Evolutionary conservation across 2,797 vertebrate species (phyloP), one percentile per base, ranked within the genome.

Genomic region (Pseudomugil tenellus): DNA sequence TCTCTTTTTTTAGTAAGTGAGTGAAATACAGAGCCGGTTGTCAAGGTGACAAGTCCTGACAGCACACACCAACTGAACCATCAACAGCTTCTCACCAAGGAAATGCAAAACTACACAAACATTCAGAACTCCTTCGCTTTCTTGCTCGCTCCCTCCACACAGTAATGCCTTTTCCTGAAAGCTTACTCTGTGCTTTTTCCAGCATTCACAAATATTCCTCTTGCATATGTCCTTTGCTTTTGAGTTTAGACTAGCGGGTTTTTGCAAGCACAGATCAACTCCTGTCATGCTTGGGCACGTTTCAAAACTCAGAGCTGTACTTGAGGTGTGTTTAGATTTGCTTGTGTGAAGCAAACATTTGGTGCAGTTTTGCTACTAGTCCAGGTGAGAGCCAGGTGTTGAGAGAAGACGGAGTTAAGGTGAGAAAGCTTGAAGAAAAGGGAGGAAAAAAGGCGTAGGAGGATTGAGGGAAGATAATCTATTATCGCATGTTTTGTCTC

Each of bases 1-100:
- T 70, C 59, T 59, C 73, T 82, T 85, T 83, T 73, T 87, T 84
- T 74, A 82, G 76, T 16, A 0, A 63, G 57, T 73, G 80, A 88
- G 84, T 91, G 84, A 92, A 90, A 87, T 87, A 90, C 80, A 79
- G 81, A 73, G 61, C 73, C 39, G 56, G 89, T 91, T 89, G 86
- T 90, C 87, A 84, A 72, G 83, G 85, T 88, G 90, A 92, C 79
- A 76, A 71, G 79, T 78, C 67, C 71, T 85, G 88, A 90, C 87
- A 90, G 84, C 76, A 80, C 68, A 67, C 83, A 72, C 66, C 23
- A 63, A 76, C 81, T 67, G 79, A 83, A 84, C 68, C 56, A 39
- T 83, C 83, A 84, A 77, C 85, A 84, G 67, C 64, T 63, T 84
- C 87, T 89, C 84, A 80, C 74, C 64, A 43, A 67, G 52, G 65